Conservation (phyloP, 2,888 invertebrate genomes). For the Sarcophaga carnaria region DNA sequence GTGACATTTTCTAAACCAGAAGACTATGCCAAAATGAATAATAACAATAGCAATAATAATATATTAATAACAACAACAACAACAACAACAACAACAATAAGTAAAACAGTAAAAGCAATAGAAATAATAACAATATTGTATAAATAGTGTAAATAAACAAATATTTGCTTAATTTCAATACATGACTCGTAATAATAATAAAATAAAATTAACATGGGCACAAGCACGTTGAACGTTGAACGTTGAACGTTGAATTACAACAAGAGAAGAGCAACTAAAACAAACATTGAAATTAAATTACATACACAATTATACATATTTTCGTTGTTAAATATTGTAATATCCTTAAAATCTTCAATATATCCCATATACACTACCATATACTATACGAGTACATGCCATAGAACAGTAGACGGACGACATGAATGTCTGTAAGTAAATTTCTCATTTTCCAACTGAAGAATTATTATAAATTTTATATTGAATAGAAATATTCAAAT, state of each 20-base stretch:
- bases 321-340: too few species aligned
- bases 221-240: neutral
- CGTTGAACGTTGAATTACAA: neutral
- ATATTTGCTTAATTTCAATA: conserved; percentile 51
- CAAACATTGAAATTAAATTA: neutral
- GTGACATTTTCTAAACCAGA: conserved; percentile 46
- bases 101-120: neutral
- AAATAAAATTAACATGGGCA: conserved; percentile 25
- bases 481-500: too few species aligned
- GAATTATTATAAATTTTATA: too few species aligned
- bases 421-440: too few species aligned
- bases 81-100: neutral
- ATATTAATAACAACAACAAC: conserved; percentile 1
- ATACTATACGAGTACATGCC: too few species aligned
- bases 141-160: conserved; percentile 47
- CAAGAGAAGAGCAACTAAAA: neutral
- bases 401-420: too few species aligned
- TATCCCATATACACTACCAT: too few species aligned
- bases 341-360: too few species aligned
- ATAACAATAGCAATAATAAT: conserved; percentile 20
- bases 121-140: conserved; percentile 24
- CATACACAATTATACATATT: too few species aligned
- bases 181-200: conserved; percentile 39
- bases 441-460: too few species aligned
- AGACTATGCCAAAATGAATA: conserved; percentile 41